phyloP scores from a whole-genome alignment of 2,888 invertebrate species.

The Drosophila diplacantha region DNA sequence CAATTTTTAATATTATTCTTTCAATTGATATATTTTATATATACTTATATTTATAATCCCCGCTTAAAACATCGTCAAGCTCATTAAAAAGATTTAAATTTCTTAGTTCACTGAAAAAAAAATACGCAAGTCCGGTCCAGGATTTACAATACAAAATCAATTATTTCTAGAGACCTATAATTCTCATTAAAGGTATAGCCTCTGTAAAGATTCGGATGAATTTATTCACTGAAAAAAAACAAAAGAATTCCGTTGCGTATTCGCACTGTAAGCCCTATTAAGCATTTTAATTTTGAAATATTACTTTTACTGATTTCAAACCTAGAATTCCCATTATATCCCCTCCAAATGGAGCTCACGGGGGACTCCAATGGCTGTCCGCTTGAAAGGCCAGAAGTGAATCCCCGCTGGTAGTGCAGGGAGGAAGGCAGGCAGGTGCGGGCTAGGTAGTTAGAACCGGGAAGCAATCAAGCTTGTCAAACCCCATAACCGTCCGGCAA shows the following conservation, averaged over 20 bases:
- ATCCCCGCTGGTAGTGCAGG: constrained; percentile 7
- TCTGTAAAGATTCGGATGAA: neutral
- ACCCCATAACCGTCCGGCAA: constrained; percentile 40
- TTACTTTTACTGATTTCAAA: neutral
- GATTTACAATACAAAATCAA: no score
- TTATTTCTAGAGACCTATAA: no score
- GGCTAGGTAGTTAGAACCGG: constrained; percentile 1
- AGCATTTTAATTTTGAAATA: neutral
- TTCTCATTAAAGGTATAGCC: no score
- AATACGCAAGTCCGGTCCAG: no score
- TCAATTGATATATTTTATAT: no score
- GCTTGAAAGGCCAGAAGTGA: constrained; percentile 5
- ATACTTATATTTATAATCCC: no score
- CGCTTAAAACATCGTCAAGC: no score
- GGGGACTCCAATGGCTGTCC: constrained; percentile 1
- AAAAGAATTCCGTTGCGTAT: neutral
- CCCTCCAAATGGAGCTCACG: neutral
- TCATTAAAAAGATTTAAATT: no score
- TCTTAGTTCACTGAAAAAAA: no score
- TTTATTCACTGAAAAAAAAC: neutral
- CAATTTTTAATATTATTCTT: no score
- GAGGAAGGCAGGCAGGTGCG: neutral
- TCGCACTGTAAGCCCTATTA: neutral
- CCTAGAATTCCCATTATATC: neutral
- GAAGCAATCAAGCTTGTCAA: constrained; percentile 43